Conservation (phyloP, 2,113 vertebrate species). For the Bagarius yarrelli region DNA sequence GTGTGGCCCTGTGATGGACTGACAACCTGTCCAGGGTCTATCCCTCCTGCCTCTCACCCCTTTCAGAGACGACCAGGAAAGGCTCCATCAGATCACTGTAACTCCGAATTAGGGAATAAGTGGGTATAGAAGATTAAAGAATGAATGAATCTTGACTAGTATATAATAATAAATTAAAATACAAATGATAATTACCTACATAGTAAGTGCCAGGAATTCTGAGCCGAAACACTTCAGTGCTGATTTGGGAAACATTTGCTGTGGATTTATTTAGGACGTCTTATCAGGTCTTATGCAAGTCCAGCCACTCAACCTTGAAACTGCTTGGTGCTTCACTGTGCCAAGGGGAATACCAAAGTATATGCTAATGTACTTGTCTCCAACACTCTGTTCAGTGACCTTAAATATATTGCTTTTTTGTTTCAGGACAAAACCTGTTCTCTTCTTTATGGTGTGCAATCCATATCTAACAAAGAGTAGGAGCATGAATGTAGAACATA, state of each 20-base stretch:
- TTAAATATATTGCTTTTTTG: slow-evolving; percentile 36
- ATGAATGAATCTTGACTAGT: too few relatives aligned
- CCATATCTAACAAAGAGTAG: background rate
- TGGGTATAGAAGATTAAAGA: too few relatives aligned
- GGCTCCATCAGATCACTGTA: too few relatives aligned
- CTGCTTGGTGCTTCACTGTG: slow-evolving; percentile 9
- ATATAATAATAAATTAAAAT: too few relatives aligned
- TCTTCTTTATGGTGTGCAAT: background rate
- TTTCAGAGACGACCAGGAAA: too few relatives aligned
- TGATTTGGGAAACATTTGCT: background rate
- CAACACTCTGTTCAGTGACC: slow-evolving; percentile 20
- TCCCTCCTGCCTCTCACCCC: too few relatives aligned
- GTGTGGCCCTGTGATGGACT: too few relatives aligned
- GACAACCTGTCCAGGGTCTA: too few relatives aligned
- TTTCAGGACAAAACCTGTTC: slow-evolving; percentile 14
- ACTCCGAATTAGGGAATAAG: too few relatives aligned
- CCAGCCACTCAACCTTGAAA: slow-evolving; percentile 30
- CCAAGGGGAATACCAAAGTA: slow-evolving; percentile 36
- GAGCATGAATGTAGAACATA: background rate
- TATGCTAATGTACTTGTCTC: slow-evolving; percentile 37
- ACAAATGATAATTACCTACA: background rate
- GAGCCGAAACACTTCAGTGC: background rate
- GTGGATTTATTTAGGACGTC: background rate
- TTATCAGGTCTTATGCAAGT: background rate
- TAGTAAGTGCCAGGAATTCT: background rate